Base-by-base conservation (phyloP, 1,140 invertebrate species). In the Drosophila melanica region DNA sequence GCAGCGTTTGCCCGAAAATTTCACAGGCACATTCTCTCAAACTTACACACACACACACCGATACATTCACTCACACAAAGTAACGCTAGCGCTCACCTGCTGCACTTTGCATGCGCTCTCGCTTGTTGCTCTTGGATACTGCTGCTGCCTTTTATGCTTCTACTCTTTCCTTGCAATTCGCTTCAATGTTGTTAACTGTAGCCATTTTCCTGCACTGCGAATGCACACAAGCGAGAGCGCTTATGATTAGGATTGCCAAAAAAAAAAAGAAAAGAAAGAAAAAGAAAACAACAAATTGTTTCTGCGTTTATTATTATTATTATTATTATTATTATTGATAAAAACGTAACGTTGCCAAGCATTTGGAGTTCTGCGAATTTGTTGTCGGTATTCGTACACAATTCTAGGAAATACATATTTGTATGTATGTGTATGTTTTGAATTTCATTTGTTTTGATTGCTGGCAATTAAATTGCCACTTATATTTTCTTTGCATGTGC, bases 51-150 rank as follows among this genome's bases (percentile, higher is more conserved):
- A 44, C 44, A 55, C 39, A 65, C 4, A n/a, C 42, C 66, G 1
- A n/a, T 27, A 44, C 48, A 51, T 11, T 30, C 41, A 51, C 35
- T 55, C 18, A 51, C 16, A 39, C 42, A 57, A 12, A 55, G 27
- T 14, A 6, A 58, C 45, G 45, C 66, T 57, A 14, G 39, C 44
- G 58, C 81, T 86, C 82, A 86, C 82, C 84, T 87, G 79, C 84
- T 89, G 79, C 82, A 87, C 71, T 76, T 77, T 77, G 65, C 71
- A 74, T 74, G 70, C 51, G 74, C 71, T 72, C 65, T 60, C 18
- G 65, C 50, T 68, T 68, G 64, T 73, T 73, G 50, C 57, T 66
- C 48, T 84, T 70, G 67, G 67, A 73, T 71, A 62, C 63, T 72
- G 67, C 23, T 68, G 23, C 39, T 59, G 23, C 27, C 16, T 45